phyloP scores from a whole-genome alignment of 2,888 invertebrate species.

The Diarsia rubi region DNA sequence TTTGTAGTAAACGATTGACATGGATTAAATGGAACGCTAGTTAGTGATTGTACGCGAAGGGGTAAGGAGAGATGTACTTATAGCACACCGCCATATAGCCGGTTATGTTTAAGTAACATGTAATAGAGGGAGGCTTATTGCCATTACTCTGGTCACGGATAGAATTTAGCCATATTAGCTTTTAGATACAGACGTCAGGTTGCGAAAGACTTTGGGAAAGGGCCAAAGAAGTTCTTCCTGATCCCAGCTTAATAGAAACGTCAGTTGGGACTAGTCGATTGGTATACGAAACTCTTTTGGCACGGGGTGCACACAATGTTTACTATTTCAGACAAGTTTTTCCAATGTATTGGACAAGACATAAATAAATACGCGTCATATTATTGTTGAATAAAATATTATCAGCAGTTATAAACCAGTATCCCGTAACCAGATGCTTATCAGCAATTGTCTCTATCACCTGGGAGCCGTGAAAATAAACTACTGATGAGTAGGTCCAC shows the following conservation, averaged over 20 bases:
- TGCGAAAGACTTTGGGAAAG: slow-evolving; percentile 25
- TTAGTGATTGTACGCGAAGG: slow-evolving; percentile 19
- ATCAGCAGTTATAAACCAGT: not conserved
- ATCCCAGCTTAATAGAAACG: slow-evolving; percentile 29
- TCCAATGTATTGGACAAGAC: not conserved
- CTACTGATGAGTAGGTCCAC: slow-evolving; percentile 22
- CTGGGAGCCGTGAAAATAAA: slow-evolving; percentile 40
- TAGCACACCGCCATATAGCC: not conserved
- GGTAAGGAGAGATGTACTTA: not conserved
- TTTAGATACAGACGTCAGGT: slow-evolving; percentile 15
- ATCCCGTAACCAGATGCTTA: slow-evolving; percentile 8
- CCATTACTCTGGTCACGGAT: too few relatives aligned
- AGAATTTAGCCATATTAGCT: slow-evolving; percentile 8
- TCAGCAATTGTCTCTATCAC: slow-evolving; percentile 1
- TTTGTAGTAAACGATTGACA: slow-evolving; percentile 48
- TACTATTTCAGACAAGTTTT: not conserved
- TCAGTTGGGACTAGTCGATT: not conserved
- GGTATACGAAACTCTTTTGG: slow-evolving; percentile 36
- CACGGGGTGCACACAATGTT: not conserved
- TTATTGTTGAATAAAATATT: not conserved
- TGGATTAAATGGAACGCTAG: slow-evolving; percentile 24
- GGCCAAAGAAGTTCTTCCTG: slow-evolving; percentile 44
- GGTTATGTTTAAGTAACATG: not conserved
- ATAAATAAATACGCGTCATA: not conserved
- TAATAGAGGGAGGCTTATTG: not conserved